phyloP scores from a whole-genome alignment of 2,113 vertebrate species.

The Macheiramphus alcinus region DNA sequence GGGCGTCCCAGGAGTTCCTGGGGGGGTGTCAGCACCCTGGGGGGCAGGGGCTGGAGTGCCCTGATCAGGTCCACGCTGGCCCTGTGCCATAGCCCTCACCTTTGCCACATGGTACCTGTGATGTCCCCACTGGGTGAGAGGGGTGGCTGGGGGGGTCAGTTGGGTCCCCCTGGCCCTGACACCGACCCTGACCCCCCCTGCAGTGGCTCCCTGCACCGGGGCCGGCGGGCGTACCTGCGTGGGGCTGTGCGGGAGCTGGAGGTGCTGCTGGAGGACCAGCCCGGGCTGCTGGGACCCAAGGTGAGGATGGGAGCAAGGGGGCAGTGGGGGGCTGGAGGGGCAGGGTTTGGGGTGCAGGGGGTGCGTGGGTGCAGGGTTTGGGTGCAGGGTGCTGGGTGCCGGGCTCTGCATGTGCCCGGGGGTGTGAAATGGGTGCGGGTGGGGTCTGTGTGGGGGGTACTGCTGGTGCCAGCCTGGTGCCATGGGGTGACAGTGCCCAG shows the following conservation, averaged over 20 bases:
- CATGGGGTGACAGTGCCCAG: not conserved
- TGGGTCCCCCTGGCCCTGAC: not conserved
- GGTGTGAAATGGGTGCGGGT: not conserved
- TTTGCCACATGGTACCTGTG: not conserved
- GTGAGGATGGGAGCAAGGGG: conserved; percentile 17
- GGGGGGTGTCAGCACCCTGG: not conserved
- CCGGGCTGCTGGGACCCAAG: conserved; percentile 91
- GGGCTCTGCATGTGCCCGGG: not conserved
- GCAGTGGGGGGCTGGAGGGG: not conserved
- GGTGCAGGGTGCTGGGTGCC: not conserved
- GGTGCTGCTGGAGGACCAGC: conserved; percentile 84
- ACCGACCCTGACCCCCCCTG: not conserved
- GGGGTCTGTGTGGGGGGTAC: not conserved
- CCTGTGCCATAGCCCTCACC: not conserved
- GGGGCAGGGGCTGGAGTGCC: no score
- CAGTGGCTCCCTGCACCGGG: conserved; percentile 85
- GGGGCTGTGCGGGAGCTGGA: conserved; percentile 81
- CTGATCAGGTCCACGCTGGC: accelerated
- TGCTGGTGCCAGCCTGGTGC: not conserved
- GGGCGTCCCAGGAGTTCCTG: not conserved
- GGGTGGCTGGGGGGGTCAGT: not conserved
- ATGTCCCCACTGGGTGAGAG: not conserved
- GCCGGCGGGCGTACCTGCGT: conserved; percentile 81
- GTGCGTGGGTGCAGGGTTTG: not conserved
- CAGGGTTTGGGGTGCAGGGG: not conserved